Conservation (phyloP, 1,140 invertebrate genomes). For the Penaeus vannamei region DNA sequence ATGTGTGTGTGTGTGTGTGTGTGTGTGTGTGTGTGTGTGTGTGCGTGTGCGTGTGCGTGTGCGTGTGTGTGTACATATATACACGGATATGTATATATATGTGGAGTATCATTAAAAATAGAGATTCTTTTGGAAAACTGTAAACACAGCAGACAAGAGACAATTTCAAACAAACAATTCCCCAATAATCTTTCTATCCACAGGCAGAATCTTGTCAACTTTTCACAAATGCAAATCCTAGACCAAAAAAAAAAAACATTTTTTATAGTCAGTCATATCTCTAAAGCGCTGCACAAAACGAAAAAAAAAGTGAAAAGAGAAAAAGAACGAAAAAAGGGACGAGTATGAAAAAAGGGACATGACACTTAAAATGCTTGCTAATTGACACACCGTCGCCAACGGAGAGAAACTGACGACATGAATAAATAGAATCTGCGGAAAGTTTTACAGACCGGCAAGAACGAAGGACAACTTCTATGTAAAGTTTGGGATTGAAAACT, state of each 20-base stretch:
- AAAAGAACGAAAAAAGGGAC: background rate
- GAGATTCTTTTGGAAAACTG: no score
- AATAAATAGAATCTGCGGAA: slow-evolving; percentile 54
- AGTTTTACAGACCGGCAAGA: slow-evolving; percentile 26
- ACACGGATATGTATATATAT: slow-evolving; percentile 34
- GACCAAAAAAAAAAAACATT: no score
- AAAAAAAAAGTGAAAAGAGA: no score
- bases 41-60: background rate
- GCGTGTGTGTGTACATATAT: slow-evolving; percentile 2
- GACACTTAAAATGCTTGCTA: slow-evolving; percentile 13
- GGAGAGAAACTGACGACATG: slow-evolving; percentile 28
- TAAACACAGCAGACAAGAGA: no score
- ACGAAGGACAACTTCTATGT: slow-evolving; percentile 14
- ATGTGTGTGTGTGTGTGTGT: background rate
- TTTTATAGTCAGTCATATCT: no score
- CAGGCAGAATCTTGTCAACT: no score
- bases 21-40: background rate
- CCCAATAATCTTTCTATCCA: no score
- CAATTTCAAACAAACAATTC: no score
- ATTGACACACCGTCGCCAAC: slow-evolving; percentile 23
- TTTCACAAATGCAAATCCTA: no score
- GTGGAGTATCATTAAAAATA: background rate
- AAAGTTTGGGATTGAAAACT: slow-evolving; percentile 45
- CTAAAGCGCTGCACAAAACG: no score
- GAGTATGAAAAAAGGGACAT: background rate